Base-by-base conservation (phyloP, 2,888 invertebrate species). In the Lacanobia oleracea region DNA sequence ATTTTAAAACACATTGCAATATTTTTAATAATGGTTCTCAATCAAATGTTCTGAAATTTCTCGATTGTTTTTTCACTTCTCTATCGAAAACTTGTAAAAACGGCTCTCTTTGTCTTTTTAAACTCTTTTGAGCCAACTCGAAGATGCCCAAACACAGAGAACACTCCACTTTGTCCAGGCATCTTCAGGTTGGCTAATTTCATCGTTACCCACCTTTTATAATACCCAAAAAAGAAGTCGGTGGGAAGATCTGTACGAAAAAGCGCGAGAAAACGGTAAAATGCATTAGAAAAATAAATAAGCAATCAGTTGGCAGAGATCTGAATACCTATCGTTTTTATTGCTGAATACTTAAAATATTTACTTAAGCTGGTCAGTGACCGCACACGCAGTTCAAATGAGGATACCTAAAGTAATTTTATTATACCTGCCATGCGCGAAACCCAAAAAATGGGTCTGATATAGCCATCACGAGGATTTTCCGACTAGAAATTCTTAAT, bases 271-370 rank as follows among this genome's bases (percentile, higher is more conserved):
- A 9, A 18, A 57, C 18, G 1, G 7, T 69, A 50, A 57, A 72
- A 51, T 27, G 50, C 37, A 64, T 73, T 37, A 37, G 21, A 14
- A 14, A 48, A 60, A 37, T 27, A 65, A 48, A 73, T 45, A 67
- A 74, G 14, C 23, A 14, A 60, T 40, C 23, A 6, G 27, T 60
- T 74, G 74, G 60, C 61, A 67, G n/a, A 50, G 27, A 65, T 73
- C 59, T 65, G 2, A 53, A 53, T 65, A 33, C 21, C 50, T 21
- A 45, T 16, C n/a, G 16, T 37, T 75, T 66, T 67, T 45, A 67
- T 62, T 75, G 50, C 50, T 16, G 33, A 23, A 61, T 50, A 75
- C 50, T 56, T 61, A 21, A 56, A 75, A 61, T 67, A 67, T 61
- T 67, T 74, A 67, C 75, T 56, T 50, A 56, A 37, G 1, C 16